These are phyloP conservation scores for Miichthys miiuy DNA, from an alignment of 2,797 vertebrate species.

Conservation along the genomic window DNA sequence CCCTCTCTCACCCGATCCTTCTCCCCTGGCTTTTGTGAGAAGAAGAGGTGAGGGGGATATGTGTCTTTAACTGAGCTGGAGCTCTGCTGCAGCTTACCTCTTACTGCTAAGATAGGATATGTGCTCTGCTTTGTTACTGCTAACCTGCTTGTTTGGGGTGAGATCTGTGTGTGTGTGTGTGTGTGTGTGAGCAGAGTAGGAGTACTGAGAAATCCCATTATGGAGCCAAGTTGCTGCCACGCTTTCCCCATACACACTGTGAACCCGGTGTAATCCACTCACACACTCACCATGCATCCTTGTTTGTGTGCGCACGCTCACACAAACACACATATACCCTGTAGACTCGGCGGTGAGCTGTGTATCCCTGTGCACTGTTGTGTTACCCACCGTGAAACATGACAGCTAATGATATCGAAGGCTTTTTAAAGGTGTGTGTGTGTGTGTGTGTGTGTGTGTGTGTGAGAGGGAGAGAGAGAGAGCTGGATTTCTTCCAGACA, in stretches of 20 bases:
- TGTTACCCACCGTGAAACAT: conserved; percentile 84
- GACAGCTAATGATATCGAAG: conserved; percentile 86
- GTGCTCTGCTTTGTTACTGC: conserved; percentile 77
- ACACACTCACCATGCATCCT: conserved; percentile 78
- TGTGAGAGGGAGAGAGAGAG: conserved; percentile 13
- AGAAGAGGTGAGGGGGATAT: conserved; percentile 70
- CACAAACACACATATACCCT: conserved; percentile 65
- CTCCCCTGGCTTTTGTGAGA: conserved; percentile 65
- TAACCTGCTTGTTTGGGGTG: conserved; percentile 82
- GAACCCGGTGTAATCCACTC: conserved; percentile 86
- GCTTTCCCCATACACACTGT: conserved; percentile 79
- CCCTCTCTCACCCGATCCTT: conserved; percentile 33
- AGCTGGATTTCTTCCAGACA: conserved; percentile 72
- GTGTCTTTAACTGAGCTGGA: conserved; percentile 78
- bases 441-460: conserved; percentile 26
- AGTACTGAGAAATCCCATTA: conserved; percentile 86
- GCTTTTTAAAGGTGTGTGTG: conserved; percentile 73
- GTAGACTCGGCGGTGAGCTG: conserved; percentile 74
- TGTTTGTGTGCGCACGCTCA: conserved; percentile 62
- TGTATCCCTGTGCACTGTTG: conserved; percentile 75
- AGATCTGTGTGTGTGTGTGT: conserved; percentile 64
- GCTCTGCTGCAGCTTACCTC: conserved; percentile 78
- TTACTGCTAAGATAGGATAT: conserved; percentile 76
- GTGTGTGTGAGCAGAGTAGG: conserved; percentile 51
- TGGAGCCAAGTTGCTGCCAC: conserved; percentile 79